phyloP scores from a whole-genome alignment of 1,140 invertebrate genomes.

The Goniozus legneri region DNA sequence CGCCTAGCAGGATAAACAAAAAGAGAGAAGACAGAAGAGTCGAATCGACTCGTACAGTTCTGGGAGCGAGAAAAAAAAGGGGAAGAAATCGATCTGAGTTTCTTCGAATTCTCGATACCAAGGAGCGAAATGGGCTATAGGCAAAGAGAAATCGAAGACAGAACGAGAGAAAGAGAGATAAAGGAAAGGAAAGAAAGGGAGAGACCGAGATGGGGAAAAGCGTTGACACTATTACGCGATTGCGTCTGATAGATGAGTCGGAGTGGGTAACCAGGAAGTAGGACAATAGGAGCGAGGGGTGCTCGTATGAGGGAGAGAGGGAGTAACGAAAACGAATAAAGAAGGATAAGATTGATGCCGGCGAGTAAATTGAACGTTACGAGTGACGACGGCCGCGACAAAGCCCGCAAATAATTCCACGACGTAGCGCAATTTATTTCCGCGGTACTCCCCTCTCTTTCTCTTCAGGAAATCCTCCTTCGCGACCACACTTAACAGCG shows the following conservation, averaged over 20 bases:
- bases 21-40: slow-evolving; percentile 6
- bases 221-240: slow-evolving; percentile 24
- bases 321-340: too few species aligned
- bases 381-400: slow-evolving; percentile 28
- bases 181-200: background rate
- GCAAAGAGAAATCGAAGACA: too few species aligned
- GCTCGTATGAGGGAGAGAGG: slow-evolving; percentile 5
- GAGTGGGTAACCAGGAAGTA: slow-evolving; percentile 9
- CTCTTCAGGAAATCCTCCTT: too few species aligned
- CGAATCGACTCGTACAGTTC: too few species aligned
- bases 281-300: slow-evolving; percentile 19
- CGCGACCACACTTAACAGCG: too few species aligned
- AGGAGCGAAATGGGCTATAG: background rate
- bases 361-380: slow-evolving; percentile 33
- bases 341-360: slow-evolving; percentile 33
- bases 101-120: background rate
- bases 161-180: background rate
- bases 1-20: slow-evolving; percentile 1
- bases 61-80: background rate
- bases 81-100: background rate
- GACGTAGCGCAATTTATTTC: slow-evolving; percentile 24
- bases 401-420: slow-evolving; percentile 28
- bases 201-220: slow-evolving; percentile 6
- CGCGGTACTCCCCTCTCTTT: too few species aligned
- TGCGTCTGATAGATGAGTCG: slow-evolving; percentile 17